phyloP scores from a whole-genome alignment of 2,888 invertebrate genomes.

The Herminia tarsipennalis region DNA sequence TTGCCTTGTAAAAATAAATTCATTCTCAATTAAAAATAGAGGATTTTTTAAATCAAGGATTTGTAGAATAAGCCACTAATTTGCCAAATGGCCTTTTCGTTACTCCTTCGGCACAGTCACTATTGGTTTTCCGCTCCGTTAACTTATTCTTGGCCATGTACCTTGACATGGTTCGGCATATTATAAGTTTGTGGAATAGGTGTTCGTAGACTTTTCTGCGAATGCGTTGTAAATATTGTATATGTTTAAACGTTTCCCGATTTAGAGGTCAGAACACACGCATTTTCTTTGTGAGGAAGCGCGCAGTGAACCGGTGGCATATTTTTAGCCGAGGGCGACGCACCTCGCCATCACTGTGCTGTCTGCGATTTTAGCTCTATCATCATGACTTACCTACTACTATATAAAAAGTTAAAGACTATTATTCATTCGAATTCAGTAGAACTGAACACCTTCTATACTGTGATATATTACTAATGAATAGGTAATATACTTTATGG shows the following conservation, averaged over 20 bases:
- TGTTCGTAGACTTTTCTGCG: slow-evolving; percentile 32
- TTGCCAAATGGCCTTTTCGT: background rate
- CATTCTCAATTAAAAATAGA: too few relatives aligned
- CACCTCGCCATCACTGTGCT: slow-evolving; percentile 51
- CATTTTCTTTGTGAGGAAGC: slow-evolving; percentile 80
- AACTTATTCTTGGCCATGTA: slow-evolving; percentile 46
- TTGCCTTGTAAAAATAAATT: too few relatives aligned
- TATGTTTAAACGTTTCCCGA: slow-evolving; percentile 58
- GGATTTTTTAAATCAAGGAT: background rate
- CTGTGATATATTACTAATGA: too few relatives aligned
- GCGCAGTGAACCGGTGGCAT: slow-evolving; percentile 72
- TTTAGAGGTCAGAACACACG: slow-evolving; percentile 73
- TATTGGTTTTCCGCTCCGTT: slow-evolving; percentile 38
- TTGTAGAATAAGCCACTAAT: background rate
- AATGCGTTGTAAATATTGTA: slow-evolving; percentile 41
- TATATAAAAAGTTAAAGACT: background rate
- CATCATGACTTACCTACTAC: slow-evolving; percentile 47
- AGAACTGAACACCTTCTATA: too few relatives aligned
- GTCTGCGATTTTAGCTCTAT: slow-evolving; percentile 48
- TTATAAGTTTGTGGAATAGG: slow-evolving; percentile 13
- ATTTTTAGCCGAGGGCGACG: slow-evolving; percentile 83
- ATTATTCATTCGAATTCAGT: too few relatives aligned
- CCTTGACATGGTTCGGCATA: slow-evolving; percentile 45
- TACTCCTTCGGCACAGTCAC: slow-evolving; percentile 14
- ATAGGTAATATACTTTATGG: background rate